Evolutionary conservation across 30 jellyfish, hydroid and myxozoan species (phyloP).

Genomic region (Haliclystus octoradiatus): DNA sequence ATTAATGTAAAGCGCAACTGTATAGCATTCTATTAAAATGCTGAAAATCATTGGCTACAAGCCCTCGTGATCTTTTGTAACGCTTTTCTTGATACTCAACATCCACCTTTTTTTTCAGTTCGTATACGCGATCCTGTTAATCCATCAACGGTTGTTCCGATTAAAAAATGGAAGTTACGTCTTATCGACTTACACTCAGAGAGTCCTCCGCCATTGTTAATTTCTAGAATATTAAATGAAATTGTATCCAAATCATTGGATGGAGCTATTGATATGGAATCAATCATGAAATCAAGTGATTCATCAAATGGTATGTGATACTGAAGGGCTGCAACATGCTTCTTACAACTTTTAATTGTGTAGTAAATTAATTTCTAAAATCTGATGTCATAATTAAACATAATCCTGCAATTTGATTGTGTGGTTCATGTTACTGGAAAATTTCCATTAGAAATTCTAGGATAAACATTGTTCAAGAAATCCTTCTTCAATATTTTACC

Average conservation of each 20-base stretch:
- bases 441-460: too few relatives aligned
- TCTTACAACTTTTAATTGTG: too few relatives aligned
- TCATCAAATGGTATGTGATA: conserved; percentile 41
- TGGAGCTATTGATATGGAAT: conserved; percentile 38
- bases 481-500: too few relatives aligned
- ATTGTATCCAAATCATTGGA: conserved; percentile 62
- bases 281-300: conserved; percentile 15
- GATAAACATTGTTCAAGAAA: too few relatives aligned
- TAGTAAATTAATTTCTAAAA: too few relatives aligned
- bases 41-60: too few relatives aligned
- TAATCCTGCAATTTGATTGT: not conserved
- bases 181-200: conserved; percentile 42
- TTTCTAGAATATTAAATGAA: conserved; percentile 44
- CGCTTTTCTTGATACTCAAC: too few relatives aligned
- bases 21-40: too few relatives aligned
- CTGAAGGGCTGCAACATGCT: too few relatives aligned
- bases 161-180: conserved; percentile 42
- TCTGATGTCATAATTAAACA: not conserved
- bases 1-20: too few relatives aligned
- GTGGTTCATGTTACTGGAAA: too few relatives aligned
- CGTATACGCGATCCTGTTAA: conserved; percentile 88
- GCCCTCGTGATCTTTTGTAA: too few relatives aligned
- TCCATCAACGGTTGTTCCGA: conserved; percentile 60
- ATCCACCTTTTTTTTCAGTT: conserved; percentile 17
- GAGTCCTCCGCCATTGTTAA: conserved; percentile 59